Evolutionary conservation across 1,140 invertebrate species (phyloP).

Genomic region (Sycophaga agraensis): DNA sequence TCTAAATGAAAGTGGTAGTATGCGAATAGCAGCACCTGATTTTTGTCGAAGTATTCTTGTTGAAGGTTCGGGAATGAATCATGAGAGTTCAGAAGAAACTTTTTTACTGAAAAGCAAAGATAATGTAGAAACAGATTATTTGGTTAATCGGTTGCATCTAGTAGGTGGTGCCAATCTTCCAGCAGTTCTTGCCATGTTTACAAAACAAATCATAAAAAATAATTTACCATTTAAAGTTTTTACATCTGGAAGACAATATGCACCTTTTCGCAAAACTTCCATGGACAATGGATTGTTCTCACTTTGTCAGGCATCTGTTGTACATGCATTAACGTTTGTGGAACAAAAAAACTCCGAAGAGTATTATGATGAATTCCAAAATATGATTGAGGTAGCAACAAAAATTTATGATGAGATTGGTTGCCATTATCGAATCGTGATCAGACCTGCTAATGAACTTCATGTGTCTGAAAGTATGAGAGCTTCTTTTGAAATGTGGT

Average conservation of each 20-base stretch:
- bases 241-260: slow-evolving; percentile 65
- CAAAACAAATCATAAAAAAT: slow-evolving; percentile 61
- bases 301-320: slow-evolving; percentile 63
- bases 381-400: slow-evolving; percentile 53
- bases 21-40: slow-evolving; percentile 61
- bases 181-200: slow-evolving; percentile 66
- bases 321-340: slow-evolving; percentile 61
- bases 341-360: slow-evolving; percentile 43
- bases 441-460: slow-evolving; percentile 60
- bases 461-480: slow-evolving; percentile 63
- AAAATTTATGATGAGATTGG: slow-evolving; percentile 61
- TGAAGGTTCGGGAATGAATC: slow-evolving; percentile 67
- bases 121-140: slow-evolving; percentile 53
- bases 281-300: slow-evolving; percentile 59
- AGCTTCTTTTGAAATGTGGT: slow-evolving; percentile 69
- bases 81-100: slow-evolving; percentile 55
- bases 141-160: slow-evolving; percentile 62
- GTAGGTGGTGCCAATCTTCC: slow-evolving; percentile 65
- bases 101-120: slow-evolving; percentile 61
- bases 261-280: slow-evolving; percentile 49
- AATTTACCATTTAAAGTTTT: slow-evolving; percentile 65
- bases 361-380: slow-evolving; percentile 55
- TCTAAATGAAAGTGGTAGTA: slow-evolving; percentile 56
- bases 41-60: slow-evolving; percentile 68
- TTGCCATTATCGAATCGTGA: slow-evolving; percentile 64